These are phyloP conservation scores for Eristalis pertinax DNA, from an alignment of 2,888 invertebrate species.

Conservation along the genomic window DNA sequence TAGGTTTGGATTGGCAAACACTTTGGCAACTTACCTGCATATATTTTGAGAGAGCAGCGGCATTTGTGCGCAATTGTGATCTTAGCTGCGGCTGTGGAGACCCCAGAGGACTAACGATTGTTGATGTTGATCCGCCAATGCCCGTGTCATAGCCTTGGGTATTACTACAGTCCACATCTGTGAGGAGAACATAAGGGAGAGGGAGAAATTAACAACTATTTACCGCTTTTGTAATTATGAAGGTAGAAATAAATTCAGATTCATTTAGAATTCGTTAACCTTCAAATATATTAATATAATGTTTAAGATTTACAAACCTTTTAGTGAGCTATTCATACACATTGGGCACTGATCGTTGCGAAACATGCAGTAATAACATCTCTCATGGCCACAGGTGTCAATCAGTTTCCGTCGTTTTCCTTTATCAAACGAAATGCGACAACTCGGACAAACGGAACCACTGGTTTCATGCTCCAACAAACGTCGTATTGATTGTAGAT, in stretches of 20 bases:
- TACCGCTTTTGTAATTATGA: constrained; percentile 21
- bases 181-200: constrained; percentile 24
- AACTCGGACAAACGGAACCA: constrained; percentile 89
- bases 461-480: constrained; percentile 89
- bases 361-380: constrained; percentile 97
- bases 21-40: constrained; percentile 83
- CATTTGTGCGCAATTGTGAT: constrained; percentile 86
- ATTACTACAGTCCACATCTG: constrained; percentile 80
- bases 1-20: constrained; percentile 35
- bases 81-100: constrained; percentile 82
- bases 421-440: constrained; percentile 97
- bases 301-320: constrained; percentile 75
- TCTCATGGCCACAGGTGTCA: constrained; percentile 97
- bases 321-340: constrained; percentile 84
- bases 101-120: constrained; percentile 82
- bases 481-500: constrained; percentile 91
- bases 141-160: constrained; percentile 81
- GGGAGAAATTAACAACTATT: constrained; percentile 28
- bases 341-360: constrained; percentile 95
- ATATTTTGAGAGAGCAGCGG: constrained; percentile 86
- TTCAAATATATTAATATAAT: neutral
- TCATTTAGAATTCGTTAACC: too few relatives aligned
- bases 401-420: constrained; percentile 97
- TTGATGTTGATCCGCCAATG: constrained; percentile 81
- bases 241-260: neutral